Evolutionary conservation across 64 coral and sea anemone genomes (phyloP).

Genomic region (Pocillopora damicornis): DNA sequence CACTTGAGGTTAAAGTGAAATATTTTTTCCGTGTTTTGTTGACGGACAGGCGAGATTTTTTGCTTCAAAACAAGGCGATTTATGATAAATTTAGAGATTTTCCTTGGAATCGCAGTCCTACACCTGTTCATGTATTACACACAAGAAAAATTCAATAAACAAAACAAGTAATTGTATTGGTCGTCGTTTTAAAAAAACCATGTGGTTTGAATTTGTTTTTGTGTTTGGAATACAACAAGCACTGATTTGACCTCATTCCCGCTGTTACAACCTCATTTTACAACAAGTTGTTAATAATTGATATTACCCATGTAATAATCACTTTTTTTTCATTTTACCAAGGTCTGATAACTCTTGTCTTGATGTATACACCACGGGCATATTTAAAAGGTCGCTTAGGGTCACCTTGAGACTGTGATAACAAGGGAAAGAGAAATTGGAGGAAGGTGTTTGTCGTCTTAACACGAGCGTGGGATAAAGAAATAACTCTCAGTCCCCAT

Average conservation of each 20-base stretch:
- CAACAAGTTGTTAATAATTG: slow-evolving; percentile 11
- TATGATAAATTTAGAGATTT: neutral
- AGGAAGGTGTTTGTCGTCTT: no score
- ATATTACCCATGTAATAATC: neutral
- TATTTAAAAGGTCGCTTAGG: no score
- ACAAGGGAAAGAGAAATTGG: no score
- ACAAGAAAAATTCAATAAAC: neutral
- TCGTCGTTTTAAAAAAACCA: neutral
- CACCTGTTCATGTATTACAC: neutral
- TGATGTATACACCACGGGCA: no score
- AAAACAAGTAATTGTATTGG: slow-evolving; percentile 24
- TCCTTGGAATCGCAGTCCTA: neutral
- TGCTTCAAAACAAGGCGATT: neutral
- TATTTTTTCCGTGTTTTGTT: neutral
- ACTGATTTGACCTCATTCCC: slow-evolving; percentile 12
- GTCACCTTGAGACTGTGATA: no score
- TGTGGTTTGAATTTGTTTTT: slow-evolving; percentile 13
- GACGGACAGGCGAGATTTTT: neutral
- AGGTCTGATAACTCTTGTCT: no score
- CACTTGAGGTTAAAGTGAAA: no score
- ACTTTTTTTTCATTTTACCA: neutral
- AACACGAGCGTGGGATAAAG: no score
- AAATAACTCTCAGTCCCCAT: no score
- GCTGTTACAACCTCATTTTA: slow-evolving; percentile 7
- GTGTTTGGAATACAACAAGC: slow-evolving; percentile 3